Percentiles rank a stretch among this genome's conserved stretches.
These are phyloP conservation scores for Zapornia atra DNA, from an alignment of 2,113 vertebrate species.

Conservation along the genomic window DNA sequence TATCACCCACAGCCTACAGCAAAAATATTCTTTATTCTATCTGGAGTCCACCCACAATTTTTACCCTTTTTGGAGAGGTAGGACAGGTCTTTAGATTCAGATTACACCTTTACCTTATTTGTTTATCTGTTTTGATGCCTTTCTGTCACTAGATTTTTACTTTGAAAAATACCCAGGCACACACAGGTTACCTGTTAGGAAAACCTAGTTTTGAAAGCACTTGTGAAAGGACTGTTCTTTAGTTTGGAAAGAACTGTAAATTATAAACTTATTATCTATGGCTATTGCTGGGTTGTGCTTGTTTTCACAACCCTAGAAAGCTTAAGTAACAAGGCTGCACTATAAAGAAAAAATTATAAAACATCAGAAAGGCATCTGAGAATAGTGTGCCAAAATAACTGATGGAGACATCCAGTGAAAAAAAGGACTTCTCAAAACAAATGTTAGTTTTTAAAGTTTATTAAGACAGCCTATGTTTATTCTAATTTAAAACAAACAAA, in stretches of 20 bases:
- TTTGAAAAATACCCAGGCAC: neutral
- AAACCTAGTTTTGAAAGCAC: constrained; percentile 3
- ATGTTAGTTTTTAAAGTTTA: neutral
- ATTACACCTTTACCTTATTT: neutral
- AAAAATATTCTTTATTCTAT: constrained; percentile 57
- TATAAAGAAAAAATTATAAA: neutral
- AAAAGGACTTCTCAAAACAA: neutral
- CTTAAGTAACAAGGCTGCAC: neutral
- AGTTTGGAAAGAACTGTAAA: neutral
- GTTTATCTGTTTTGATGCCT: neutral
- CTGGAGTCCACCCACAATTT: constrained; percentile 9
- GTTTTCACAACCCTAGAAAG: neutral
- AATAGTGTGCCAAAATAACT: neutral
- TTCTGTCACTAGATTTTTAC: neutral
- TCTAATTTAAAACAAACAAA: neutral
- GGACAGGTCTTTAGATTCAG: constrained; percentile 28
- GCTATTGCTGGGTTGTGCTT: neutral
- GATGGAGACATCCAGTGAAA: neutral
- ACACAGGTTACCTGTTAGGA: neutral
- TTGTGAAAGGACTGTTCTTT: neutral
- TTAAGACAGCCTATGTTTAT: neutral
- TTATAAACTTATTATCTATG: neutral
- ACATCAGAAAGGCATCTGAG: neutral
- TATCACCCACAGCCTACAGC: constrained; percentile 38
- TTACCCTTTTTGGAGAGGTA: constrained; percentile 18